Base-by-base conservation (phyloP, 2,113 vertebrate species). In the Microtus pennsylvanicus region DNA sequence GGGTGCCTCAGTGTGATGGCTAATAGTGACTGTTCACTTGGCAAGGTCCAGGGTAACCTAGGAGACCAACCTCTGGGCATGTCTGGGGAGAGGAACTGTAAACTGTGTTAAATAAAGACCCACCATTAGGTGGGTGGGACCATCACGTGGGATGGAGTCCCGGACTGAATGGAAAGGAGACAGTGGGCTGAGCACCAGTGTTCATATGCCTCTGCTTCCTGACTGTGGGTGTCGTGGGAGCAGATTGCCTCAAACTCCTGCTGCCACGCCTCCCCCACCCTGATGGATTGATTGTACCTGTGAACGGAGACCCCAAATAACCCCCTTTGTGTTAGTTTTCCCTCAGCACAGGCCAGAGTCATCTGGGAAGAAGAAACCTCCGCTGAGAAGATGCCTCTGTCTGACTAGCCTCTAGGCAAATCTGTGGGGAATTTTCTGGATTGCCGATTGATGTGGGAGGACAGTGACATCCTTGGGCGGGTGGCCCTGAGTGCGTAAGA, bases 261-360 rank as follows among this genome's bases (percentile, higher is more conserved):
- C 42, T 17, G 1, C 2, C 3, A 47, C 0, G 45, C 0, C 65
- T 69, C 19, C 17, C 42, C 9, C 28, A 22, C 3, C 85, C 22
- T 35, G 85, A 35, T 33, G 19, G 45, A 45, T 9, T 50, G 45
- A 6, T 9, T 35, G 85, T 4, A 69, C 65, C 85, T 70, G 42
- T 69, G 30, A 70, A 30, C 17, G 0, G 17, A 35, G 63, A 30
- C 26, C 26, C 17, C 5, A 35, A 69, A n/a, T 22, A 47, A 35
- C 50, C 17, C 30, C 45, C 35, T 87, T 7, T 19, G 16, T 45
- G 4, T 69, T 47, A 6, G 28, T 47, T 86, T 47, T 61, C 30
- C 7, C 42, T 63, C n/a, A 19, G 17, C 12, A 19, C 58, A 19
- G 63, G 14, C 81, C 10, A 63, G 55, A 42, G n/a, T 42, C n/a